Conservation (phyloP, 2,113 vertebrate species). For the Pachycephala philippinensis region DNA sequence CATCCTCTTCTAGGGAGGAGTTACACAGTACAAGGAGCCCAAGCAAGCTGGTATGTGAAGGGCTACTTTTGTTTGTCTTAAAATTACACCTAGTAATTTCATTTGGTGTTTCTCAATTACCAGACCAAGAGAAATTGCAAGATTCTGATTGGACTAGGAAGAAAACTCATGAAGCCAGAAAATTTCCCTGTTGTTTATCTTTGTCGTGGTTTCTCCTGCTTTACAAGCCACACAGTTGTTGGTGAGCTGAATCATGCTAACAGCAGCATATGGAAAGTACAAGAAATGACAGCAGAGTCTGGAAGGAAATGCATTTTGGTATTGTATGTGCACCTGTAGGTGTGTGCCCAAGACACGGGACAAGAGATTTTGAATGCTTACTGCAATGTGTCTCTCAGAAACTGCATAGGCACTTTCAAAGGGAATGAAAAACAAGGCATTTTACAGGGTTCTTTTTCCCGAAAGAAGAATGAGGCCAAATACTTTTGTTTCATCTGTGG, state of each 20-base stretch:
- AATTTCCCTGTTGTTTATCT: not conserved
- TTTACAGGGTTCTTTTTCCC: not conserved
- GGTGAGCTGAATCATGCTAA: not conserved
- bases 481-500: not conserved
- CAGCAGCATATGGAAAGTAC: not conserved
- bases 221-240: not conserved
- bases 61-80: not conserved
- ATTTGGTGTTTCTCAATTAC: not conserved
- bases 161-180: not conserved
- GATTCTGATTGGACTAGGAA: not conserved
- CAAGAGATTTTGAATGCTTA: not conserved
- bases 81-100: not conserved
- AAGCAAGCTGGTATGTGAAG: rapidly evolving
- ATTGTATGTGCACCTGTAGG: rapidly evolving
- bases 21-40: not conserved
- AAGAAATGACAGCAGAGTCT: not conserved
- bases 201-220: not conserved
- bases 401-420: not conserved
- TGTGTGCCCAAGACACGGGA: not conserved
- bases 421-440: not conserved
- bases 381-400: not conserved
- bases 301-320: not conserved
- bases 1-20: not conserved
- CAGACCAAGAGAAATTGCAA: not conserved
- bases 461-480: not conserved